Evolutionary conservation across 2,797 vertebrate genomes (phyloP).

Genomic region (Argya squamiceps): DNA sequence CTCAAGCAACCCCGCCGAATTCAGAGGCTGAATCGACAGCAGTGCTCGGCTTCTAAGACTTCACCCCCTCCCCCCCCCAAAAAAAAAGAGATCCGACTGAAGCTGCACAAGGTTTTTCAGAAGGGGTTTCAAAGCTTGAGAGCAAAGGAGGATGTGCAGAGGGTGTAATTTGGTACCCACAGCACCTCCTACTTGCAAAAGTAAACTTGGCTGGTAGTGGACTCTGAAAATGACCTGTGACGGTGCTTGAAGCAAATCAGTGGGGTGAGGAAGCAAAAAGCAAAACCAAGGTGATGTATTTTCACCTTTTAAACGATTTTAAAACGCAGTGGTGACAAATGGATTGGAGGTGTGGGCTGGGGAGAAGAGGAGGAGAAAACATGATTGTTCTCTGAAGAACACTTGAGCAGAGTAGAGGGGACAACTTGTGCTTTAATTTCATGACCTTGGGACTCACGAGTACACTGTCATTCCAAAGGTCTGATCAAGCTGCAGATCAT

Average conservation of each 20-base stretch:
- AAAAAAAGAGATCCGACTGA: fast-evolving
- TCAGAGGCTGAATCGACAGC: not conserved
- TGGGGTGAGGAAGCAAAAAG: not conserved
- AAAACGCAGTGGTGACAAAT: not conserved
- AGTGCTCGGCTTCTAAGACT: not conserved
- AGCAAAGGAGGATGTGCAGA: not conserved
- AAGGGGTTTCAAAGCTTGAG: not conserved
- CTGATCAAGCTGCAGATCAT: not conserved
- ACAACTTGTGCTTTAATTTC: not conserved
- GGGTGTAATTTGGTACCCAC: not conserved
- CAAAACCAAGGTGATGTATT: not conserved
- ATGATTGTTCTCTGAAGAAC: not conserved
- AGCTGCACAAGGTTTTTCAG: not conserved
- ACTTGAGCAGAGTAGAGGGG: not conserved
- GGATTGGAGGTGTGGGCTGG: not conserved
- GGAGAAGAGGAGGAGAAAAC: not conserved
- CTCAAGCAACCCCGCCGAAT: not conserved
- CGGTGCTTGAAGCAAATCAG: not conserved
- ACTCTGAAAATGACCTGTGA: not conserved
- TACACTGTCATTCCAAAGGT: not conserved
- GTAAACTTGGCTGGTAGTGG: not conserved
- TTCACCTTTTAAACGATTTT: not conserved
- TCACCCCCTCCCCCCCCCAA: too few relatives aligned
- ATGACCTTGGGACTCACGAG: fast-evolving
- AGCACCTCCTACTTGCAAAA: not conserved